Percentiles rank a stretch among this genome's conserved stretches.
Conservation (phyloP, 1,140 invertebrate genomes). For the Listronotus bonariensis region DNA sequence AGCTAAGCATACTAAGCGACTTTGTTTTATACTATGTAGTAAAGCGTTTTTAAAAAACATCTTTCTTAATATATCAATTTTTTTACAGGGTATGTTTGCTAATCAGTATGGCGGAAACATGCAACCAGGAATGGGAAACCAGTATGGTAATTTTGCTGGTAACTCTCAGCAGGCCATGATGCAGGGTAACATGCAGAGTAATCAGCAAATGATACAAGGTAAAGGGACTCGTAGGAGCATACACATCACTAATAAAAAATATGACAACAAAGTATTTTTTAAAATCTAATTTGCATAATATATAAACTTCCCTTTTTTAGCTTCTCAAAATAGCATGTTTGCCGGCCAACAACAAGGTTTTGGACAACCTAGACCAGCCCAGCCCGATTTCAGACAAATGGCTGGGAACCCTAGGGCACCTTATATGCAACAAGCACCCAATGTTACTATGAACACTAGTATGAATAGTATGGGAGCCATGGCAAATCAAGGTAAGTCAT, state of each 20-base stretch:
- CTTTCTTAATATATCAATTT: neutral
- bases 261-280: no score
- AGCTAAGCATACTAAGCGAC: no score
- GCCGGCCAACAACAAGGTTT: conserved; percentile 49
- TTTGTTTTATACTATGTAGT: no score
- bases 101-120: conserved; percentile 53
- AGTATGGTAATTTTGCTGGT: conserved; percentile 50
- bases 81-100: conserved; percentile 52
- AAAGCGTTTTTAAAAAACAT: no score
- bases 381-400: conserved; percentile 52
- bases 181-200: conserved; percentile 47
- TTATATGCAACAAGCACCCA: conserved; percentile 54
- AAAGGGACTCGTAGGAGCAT: neutral
- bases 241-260: no score
- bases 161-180: conserved; percentile 45
- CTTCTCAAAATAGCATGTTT: conserved; percentile 45
- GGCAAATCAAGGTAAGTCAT: conserved; percentile 36
- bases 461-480: conserved; percentile 49
- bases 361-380: conserved; percentile 40
- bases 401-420: conserved; percentile 45
- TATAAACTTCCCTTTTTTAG: conserved; percentile 5
- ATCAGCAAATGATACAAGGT: conserved; percentile 54
- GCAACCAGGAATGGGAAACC: conserved; percentile 49
- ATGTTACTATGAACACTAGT: conserved; percentile 55
- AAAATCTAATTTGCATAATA: neutral